These are phyloP conservation scores for Watsonalla cultraria DNA, from an alignment of 2,888 invertebrate genomes.

Conservation along the genomic window DNA sequence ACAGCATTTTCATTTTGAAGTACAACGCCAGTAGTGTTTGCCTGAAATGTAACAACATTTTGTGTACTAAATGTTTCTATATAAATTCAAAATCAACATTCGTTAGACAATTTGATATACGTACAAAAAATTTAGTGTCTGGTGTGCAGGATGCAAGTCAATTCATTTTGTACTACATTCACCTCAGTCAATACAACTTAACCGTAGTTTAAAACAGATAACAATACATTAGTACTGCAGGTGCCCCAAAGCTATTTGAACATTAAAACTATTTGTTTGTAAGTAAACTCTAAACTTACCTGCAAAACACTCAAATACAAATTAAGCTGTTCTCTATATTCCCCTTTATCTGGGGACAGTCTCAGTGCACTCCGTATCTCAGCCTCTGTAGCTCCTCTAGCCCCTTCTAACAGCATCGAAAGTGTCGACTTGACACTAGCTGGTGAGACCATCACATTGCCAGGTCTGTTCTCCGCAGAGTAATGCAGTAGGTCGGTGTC, in stretches of 20 bases:
- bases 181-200: too few species aligned
- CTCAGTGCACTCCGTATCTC: constrained; percentile 79
- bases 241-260: too few species aligned
- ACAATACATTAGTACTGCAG: too few species aligned
- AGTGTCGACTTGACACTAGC: constrained; percentile 81
- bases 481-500: constrained; percentile 76
- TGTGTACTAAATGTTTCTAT: too few species aligned
- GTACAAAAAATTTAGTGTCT: too few species aligned
- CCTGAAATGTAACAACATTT: constrained; percentile 33
- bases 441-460: constrained; percentile 83
- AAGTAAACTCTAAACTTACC: constrained; percentile 35
- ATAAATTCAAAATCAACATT: too few species aligned
- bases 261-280: too few species aligned
- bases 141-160: too few species aligned
- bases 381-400: constrained; percentile 73
- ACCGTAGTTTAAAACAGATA: too few species aligned
- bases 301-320: constrained; percentile 42
- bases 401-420: constrained; percentile 81
- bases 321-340: constrained; percentile 53
- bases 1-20: constrained; percentile 70
- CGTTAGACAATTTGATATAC: too few species aligned
- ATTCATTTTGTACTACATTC: too few species aligned
- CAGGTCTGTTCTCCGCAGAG: constrained; percentile 47
- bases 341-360: constrained; percentile 58
- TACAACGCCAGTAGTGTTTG: constrained; percentile 36